phyloP scores from a whole-genome alignment of 53 echinoderm and acorn worm species.

The Mesocentrotus franciscanus region DNA sequence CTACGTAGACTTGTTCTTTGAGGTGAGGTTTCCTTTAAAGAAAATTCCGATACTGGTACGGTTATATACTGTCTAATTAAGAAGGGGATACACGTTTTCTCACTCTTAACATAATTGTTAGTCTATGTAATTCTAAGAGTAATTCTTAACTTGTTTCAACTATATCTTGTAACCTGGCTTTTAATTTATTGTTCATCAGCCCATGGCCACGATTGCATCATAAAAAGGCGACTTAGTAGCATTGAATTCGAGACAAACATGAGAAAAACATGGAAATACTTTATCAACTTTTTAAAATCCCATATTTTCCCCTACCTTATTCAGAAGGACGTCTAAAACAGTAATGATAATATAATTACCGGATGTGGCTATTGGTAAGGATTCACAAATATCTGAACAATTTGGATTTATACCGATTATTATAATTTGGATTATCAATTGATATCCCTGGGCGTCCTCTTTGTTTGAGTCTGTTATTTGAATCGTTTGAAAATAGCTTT shows the following conservation, averaged over 20 bases:
- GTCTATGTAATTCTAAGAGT: too few species aligned
- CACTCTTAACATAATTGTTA: too few species aligned
- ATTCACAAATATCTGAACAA: slow-evolving; percentile 1
- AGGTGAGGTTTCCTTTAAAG: too few species aligned
- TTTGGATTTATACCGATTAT: not conserved
- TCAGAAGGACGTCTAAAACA: not conserved
- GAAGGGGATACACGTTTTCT: too few species aligned
- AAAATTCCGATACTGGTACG: too few species aligned
- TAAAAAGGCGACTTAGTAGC: not conserved
- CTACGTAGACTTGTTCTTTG: too few species aligned
- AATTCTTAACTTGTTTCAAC: not conserved
- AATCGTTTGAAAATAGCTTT: not conserved
- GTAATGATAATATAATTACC: not conserved
- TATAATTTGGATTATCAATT: not conserved
- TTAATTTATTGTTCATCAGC: not conserved
- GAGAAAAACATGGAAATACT: not conserved
- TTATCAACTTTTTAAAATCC: not conserved
- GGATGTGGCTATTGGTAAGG: slow-evolving; percentile 7
- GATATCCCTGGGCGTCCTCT: not conserved
- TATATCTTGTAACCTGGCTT: not conserved
- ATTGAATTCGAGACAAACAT: not conserved
- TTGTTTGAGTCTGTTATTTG: not conserved
- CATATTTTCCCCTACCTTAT: not conserved
- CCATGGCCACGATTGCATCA: not conserved
- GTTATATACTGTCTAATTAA: too few species aligned